phyloP scores from a whole-genome alignment of 2,797 vertebrate species.

The Mus caroli region DNA sequence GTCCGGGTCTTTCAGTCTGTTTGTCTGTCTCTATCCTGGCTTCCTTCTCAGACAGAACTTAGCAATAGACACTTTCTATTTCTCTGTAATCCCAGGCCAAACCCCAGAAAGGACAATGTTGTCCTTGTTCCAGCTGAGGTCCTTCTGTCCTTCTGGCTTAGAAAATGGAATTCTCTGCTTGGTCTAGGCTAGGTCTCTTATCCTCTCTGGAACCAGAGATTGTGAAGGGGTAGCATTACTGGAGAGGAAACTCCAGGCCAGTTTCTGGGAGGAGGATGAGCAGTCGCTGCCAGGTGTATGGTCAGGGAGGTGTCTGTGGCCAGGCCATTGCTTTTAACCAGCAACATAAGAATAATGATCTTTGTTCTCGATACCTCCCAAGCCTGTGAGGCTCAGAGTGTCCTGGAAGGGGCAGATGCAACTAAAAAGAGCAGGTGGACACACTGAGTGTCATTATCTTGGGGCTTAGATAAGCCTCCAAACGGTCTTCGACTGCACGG shows the following conservation, averaged over 20 bases:
- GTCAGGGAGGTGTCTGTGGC: not conserved
- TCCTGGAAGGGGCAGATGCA: not conserved
- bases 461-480: not conserved
- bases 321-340: not conserved
- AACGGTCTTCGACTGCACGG: not conserved
- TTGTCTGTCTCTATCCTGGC: not conserved
- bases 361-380: not conserved
- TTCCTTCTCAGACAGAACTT: not conserved
- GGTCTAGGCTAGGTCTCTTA: not conserved
- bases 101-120: too few species aligned
- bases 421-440: not conserved
- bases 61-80: not conserved
- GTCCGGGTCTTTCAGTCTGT: not conserved
- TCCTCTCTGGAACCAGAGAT: not conserved
- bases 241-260: not conserved
- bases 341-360: rapidly evolving
- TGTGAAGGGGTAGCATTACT: not conserved
- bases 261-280: too few species aligned
- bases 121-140: not conserved
- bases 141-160: not conserved
- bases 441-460: not conserved
- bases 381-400: not conserved
- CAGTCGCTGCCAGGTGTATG: rapidly evolving
- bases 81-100: not conserved
- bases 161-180: not conserved